Evolutionary conservation across 2,113 vertebrate species (phyloP).

Genomic region (Todiramphus saurophagus): DNA sequence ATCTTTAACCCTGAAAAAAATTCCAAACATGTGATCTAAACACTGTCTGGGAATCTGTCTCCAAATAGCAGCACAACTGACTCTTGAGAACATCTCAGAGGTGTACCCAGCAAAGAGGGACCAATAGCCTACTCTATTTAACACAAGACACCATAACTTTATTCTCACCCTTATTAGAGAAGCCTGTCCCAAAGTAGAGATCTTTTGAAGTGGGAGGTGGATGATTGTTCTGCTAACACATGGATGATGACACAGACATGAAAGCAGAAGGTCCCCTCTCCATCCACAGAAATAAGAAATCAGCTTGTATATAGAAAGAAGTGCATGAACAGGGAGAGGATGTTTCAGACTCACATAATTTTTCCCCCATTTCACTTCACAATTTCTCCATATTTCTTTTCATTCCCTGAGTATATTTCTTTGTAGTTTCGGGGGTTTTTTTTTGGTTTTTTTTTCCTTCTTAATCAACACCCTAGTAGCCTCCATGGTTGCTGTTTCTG

Average conservation of each 20-base stretch:
- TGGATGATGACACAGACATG: background rate
- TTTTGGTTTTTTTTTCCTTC: background rate
- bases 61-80: background rate
- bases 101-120: background rate
- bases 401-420: background rate
- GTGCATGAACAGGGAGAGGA: background rate
- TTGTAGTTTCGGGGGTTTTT: background rate
- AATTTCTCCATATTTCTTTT: background rate
- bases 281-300: background rate
- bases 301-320: background rate
- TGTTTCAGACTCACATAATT: background rate
- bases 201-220: background rate
- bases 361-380: background rate
- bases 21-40: background rate
- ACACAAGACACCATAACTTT: background rate
- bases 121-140: background rate
- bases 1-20: background rate
- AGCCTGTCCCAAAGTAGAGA: background rate
- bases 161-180: background rate
- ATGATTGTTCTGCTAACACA: background rate
- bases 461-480: background rate
- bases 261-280: background rate
- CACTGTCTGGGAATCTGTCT: background rate
- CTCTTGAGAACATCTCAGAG: background rate
- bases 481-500: background rate